Conservation (phyloP, 2,113 vertebrate genomes). For the Tupaia tana region DNA sequence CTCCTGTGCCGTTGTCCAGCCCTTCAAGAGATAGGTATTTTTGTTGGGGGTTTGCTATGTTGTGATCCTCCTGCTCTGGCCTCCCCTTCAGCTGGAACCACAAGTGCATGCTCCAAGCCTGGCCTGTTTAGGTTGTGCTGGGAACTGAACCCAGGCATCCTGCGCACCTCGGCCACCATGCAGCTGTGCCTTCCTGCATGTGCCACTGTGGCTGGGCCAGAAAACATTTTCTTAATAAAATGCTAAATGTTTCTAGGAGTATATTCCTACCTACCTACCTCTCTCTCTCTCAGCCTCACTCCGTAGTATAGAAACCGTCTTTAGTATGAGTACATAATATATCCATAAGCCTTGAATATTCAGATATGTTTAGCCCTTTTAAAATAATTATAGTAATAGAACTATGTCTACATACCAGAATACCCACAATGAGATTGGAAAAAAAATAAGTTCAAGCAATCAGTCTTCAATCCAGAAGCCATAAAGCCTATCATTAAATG, state of each 20-base stretch:
- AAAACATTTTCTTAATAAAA: slow-evolving; percentile 55
- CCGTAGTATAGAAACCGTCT: background rate
- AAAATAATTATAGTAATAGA: slow-evolving; percentile 42
- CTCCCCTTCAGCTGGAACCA: too few species aligned
- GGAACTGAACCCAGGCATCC: too few species aligned
- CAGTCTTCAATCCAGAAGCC: background rate
- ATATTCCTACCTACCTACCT: background rate
- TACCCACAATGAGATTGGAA: background rate
- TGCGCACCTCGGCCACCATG: too few species aligned
- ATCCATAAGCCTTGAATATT: slow-evolving; percentile 44
- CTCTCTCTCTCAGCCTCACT: background rate
- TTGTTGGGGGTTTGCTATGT: too few species aligned
- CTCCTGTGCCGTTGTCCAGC: too few species aligned
- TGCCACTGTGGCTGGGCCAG: background rate
- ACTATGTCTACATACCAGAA: slow-evolving; percentile 36
- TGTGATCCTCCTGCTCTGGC: too few species aligned
- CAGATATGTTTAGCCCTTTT: slow-evolving; percentile 5
- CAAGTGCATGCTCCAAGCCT: too few species aligned
- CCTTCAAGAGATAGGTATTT: too few species aligned
- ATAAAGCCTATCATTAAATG: slow-evolving; percentile 20
- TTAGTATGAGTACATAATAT: background rate
- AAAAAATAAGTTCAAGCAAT: background rate
- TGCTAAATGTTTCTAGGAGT: background rate
- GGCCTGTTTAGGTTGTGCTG: too few species aligned
- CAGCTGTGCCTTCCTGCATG: too few species aligned